Evolutionary conservation across 2,888 invertebrate species (phyloP).

Genomic region (Microctonus hyperodae): DNA sequence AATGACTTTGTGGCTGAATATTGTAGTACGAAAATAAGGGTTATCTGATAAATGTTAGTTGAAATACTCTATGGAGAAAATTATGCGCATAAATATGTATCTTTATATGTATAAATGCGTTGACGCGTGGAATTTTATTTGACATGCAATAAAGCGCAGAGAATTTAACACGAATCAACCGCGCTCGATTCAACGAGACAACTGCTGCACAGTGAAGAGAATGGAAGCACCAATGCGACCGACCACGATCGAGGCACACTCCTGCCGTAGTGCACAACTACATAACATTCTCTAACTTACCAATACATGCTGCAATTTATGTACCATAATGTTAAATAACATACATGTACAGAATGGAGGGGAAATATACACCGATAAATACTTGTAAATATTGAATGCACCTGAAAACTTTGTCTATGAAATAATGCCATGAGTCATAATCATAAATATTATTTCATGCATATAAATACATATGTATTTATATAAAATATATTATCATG

Average conservation of each 20-base stretch:
- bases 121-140: neutral
- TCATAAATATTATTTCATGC: too few species aligned
- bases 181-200: conserved; percentile 1
- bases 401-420: too few species aligned
- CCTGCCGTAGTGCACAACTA: neutral
- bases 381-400: too few species aligned
- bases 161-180: neutral
- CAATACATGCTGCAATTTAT: neutral
- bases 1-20: too few species aligned
- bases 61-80: too few species aligned
- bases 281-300: neutral
- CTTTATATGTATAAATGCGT: neutral
- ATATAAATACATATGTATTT: too few species aligned
- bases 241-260: neutral
- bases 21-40: too few species aligned
- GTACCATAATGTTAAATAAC: neutral
- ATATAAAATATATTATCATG: too few species aligned
- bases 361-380: too few species aligned
- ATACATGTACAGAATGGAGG: neutral
- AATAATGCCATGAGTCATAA: too few species aligned
- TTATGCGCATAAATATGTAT: neutral
- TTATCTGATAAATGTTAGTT: too few species aligned
- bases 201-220: neutral
- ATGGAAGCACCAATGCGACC: neutral
- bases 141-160: neutral